Base-by-base conservation (phyloP, 2,113 vertebrate genomes). In the Blennius ocellaris region DNA sequence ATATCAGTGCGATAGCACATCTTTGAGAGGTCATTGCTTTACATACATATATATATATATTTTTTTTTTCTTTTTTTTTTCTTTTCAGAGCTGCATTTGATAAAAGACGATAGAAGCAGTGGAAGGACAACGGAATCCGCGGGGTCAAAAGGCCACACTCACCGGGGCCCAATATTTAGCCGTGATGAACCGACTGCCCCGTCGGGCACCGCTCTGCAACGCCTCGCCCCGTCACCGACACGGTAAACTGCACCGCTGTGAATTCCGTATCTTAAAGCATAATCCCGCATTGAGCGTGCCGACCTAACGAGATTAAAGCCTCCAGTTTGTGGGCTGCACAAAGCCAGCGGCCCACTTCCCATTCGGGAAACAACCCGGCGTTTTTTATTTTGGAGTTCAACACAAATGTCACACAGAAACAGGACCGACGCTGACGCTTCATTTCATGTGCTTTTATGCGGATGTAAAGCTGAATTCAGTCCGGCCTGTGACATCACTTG, bases 301-400 rank as follows among this genome's bases (percentile, higher is more conserved):
- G 38, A 38, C 8, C 6, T 87, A 85, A 88, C 76, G 69, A 82
- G 78, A 88, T 88, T 84, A 89, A 64, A 65, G 39, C 40, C 38
- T 54, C 17, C 52, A 30, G 63, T n/a, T 41, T 69, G 21, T 47
- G 68, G 68, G 57, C 48, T 57, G 68, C 6, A 58, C 73, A 21
- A 69, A 69, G 43, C 59, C 39, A 36, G n/a, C n/a, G 62, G 16
- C 44, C 49, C 72, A 68, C 40, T 75, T 76, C 59, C 7, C 40
- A 75, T 71, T 80, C 60, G 4, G 2, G 21, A 30, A 69, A 69
- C 45, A 12, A 67, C 37, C 14, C 17, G 6, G 6, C 10, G 39
- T 12, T 36, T 36, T 67, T 40, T 47, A 55, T 36, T 44, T 69
- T 63, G 14, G 49, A 41, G 63, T 47, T 43, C 45, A 3, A 38